phyloP scores from a whole-genome alignment of 2,113 vertebrate genomes.

The Haemorhous mexicanus region DNA sequence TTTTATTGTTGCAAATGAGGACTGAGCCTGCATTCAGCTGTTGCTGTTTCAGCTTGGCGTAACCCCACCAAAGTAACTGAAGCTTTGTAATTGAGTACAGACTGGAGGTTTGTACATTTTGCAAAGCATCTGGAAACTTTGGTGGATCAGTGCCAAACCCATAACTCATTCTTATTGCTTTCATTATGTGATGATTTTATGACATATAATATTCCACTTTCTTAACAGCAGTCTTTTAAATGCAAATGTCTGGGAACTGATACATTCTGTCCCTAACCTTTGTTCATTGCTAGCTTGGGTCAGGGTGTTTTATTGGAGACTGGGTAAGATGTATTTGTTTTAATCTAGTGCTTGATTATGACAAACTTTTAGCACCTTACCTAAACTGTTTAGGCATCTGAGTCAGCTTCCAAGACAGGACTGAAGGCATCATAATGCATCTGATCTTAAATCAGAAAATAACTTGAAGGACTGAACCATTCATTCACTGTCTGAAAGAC shows the following conservation, averaged over 20 bases:
- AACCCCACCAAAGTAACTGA: not conserved
- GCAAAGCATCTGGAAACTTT: constrained; percentile 33
- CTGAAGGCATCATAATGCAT: not conserved
- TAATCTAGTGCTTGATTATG: not conserved
- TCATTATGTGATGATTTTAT: constrained; percentile 57
- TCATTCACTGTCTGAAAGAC: not conserved
- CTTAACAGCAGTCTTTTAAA: not conserved
- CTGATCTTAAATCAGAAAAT: not conserved
- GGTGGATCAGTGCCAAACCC: constrained; percentile 8
- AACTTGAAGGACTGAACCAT: not conserved
- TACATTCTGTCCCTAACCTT: not conserved
- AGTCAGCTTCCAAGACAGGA: not conserved
- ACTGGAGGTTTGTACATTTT: not conserved
- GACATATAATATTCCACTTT: constrained; percentile 20
- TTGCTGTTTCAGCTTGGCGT: not conserved
- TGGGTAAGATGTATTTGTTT: not conserved
- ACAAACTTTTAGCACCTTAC: not conserved
- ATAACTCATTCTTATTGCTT: constrained; percentile 23
- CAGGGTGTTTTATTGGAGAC: not conserved
- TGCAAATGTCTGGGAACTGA: not conserved
- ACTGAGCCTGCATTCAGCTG: not conserved
- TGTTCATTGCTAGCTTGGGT: not conserved
- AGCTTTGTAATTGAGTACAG: constrained; percentile 18
- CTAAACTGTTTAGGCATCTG: not conserved
- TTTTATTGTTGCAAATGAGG: not conserved